phyloP scores from a whole-genome alignment of 2,797 vertebrate species.

The Pseudochirops cupreus region DNA sequence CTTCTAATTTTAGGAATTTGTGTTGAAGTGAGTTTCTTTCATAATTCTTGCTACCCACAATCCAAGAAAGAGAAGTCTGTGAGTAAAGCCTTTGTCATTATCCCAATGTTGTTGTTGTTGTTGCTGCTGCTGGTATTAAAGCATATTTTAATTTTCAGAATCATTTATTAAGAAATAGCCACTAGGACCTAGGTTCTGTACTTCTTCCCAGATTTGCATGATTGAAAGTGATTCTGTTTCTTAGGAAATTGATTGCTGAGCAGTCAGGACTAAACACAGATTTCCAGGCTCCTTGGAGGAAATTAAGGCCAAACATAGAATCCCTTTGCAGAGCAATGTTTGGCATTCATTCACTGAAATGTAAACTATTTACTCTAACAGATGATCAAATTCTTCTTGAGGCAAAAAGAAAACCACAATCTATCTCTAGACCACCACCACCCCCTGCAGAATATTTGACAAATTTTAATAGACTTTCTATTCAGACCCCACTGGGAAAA shows the following conservation, averaged over 20 bases:
- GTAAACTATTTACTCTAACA: not conserved
- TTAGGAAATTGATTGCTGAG: not conserved
- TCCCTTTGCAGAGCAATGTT: not conserved
- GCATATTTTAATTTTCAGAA: not conserved
- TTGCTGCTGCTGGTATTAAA: not conserved
- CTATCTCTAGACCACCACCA: not conserved
- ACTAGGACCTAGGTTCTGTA: not conserved
- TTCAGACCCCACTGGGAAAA: not conserved
- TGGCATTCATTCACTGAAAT: not conserved
- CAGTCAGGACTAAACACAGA: not conserved
- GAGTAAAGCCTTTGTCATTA: conserved; percentile 35
- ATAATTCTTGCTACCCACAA: conserved; percentile 28
- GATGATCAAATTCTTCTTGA: not conserved
- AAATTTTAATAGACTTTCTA: not conserved
- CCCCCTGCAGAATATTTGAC: not conserved
- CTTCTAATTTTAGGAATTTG: conserved; percentile 54
- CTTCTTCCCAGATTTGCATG: not conserved
- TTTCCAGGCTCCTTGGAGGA: not conserved
- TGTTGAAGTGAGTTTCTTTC: conserved; percentile 57
- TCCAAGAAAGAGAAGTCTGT: conserved; percentile 31
- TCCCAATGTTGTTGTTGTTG: not conserved
- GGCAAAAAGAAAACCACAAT: not conserved
- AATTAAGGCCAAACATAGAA: not conserved
- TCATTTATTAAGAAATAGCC: not conserved
- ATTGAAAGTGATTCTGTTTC: not conserved